These are phyloP conservation scores for Melanerpes aurifrons DNA, from an alignment of 2,113 vertebrate genomes.

Conservation along the genomic window DNA sequence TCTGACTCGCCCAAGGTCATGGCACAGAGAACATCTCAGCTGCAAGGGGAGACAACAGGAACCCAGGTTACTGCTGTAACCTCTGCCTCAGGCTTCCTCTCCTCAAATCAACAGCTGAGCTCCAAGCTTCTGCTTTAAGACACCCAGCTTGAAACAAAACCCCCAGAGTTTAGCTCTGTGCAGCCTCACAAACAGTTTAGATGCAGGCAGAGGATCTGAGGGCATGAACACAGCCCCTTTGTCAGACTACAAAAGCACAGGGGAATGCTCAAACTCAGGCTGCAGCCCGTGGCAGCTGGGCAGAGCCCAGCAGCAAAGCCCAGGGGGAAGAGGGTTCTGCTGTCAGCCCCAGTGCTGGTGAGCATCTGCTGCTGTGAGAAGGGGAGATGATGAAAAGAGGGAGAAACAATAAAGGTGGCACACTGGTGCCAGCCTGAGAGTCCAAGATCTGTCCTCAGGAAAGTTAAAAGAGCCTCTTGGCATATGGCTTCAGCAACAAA, in stretches of 20 bases:
- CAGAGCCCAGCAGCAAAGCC: background rate
- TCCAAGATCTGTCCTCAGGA: slow-evolving; percentile 49
- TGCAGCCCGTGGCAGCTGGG: slow-evolving; percentile 39
- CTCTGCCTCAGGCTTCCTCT: background rate
- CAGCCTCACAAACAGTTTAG: background rate
- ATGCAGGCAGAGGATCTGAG: background rate
- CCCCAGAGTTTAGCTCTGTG: background rate
- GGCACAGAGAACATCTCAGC: background rate
- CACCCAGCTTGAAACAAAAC: background rate
- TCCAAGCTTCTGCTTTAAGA: background rate
- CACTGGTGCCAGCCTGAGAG: slow-evolving; percentile 25
- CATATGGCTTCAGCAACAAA: slow-evolving; percentile 63
- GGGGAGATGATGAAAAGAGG: slow-evolving; percentile 49
- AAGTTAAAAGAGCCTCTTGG: slow-evolving; percentile 59
- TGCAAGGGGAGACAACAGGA: background rate
- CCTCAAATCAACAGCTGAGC: background rate
- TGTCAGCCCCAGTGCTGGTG: slow-evolving; percentile 42
- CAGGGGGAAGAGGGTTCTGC: slow-evolving; percentile 40
- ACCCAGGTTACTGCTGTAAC: background rate
- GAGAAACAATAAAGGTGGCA: slow-evolving; percentile 60
- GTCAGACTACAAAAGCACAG: slow-evolving; percentile 6
- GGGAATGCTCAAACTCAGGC: slow-evolving; percentile 29
- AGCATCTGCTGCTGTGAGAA: slow-evolving; percentile 63
- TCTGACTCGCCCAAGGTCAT: background rate
- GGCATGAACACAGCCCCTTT: background rate